Base-by-base conservation (phyloP, 2,797 vertebrate genomes). In the Taenioides sp. region DNA sequence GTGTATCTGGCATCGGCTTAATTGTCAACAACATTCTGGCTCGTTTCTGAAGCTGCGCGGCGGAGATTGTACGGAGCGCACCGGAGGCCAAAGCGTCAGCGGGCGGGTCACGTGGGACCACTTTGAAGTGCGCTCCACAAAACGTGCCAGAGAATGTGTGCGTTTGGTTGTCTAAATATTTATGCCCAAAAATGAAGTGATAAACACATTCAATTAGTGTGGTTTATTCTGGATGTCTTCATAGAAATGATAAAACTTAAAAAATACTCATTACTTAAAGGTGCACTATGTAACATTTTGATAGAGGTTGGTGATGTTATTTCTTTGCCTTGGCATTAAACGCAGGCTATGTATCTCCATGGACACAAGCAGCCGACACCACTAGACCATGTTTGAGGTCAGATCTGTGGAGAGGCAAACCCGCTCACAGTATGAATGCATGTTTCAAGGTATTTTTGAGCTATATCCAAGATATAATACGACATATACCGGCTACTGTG, bases 1-100 rank as follows among this genome's bases (percentile, higher is more conserved):
- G 81, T 84, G 80, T 94, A 95, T 95, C 94, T 94, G 94, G 93
- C 93, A 94, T 94, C 93, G 16, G 87, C 80, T 84, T 94, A 95
- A 94, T 94, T 93, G 93, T 92, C 84, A 79, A 90, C 93, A 94
- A 93, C 91, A 93, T 91, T 91, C 87, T 91, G 84, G 80, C 87
- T 91, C 73, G 84, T 90, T 90, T 88, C 80, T 86, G 78, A 80
- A 49, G 72, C 88, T 80, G 72, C 12, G 70, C 80, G 80, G 73
- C 43, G 78, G 62, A 67, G 84, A 91, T 86, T 91, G 84, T 77
- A 49, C 78, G 60, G 80, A 90, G 80, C 84, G 84, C 87, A 91
- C 87, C 91, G 88, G 65, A 86, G 86, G 89, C 79, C 85, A 86
- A 89, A 88, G 71, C 85, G 71, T 94, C 91, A 91, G 78, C 85